Conservation (phyloP, 2,113 vertebrate species). For the Lethenteron camtschaticum region DNA sequence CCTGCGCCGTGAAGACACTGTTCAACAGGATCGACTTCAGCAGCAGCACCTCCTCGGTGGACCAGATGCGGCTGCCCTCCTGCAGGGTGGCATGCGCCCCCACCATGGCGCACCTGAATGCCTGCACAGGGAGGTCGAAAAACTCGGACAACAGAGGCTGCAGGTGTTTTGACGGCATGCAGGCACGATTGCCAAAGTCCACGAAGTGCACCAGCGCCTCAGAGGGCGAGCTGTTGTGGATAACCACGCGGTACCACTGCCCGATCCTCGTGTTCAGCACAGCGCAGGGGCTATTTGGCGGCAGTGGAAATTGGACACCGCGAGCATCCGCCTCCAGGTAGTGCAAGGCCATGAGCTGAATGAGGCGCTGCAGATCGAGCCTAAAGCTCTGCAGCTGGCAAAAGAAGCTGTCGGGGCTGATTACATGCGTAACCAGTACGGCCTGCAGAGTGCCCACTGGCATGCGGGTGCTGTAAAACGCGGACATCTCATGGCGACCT, state of each 20-base stretch:
- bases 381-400: constrained; percentile 4
- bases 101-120: background rate
- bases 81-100: too few relatives aligned
- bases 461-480: background rate
- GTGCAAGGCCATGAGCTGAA: background rate
- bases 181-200: background rate
- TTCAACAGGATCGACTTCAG: too few relatives aligned
- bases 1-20: background rate
- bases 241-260: background rate
- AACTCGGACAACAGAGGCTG: background rate
- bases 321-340: background rate
- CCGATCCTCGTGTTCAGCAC: background rate
- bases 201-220: background rate
- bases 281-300: background rate
- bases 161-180: background rate
- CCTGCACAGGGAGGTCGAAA: background rate
- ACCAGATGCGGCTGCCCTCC: too few relatives aligned
- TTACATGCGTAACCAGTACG: background rate
- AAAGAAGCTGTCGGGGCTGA: background rate
- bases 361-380: background rate
- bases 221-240: background rate
- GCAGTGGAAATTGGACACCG: background rate
- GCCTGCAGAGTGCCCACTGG: background rate
- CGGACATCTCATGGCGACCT: background rate
- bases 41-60: too few relatives aligned